phyloP scores from a whole-genome alignment of 2,113 vertebrate genomes.

The Coregonus clupeaformis region DNA sequence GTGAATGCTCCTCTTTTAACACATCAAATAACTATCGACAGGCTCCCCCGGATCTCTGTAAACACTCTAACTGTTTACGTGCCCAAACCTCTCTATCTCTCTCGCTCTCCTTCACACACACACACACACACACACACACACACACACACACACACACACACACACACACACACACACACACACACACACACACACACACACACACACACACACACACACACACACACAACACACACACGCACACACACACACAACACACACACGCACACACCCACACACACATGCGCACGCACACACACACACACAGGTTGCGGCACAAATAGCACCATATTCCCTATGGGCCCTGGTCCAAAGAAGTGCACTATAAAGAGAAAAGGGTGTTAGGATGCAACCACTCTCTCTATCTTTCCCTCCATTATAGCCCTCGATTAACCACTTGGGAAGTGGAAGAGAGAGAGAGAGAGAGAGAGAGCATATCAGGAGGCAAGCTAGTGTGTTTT shows the following conservation, averaged over 20 bases:
- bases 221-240: no score
- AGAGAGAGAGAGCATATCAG: not conserved
- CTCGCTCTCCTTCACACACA: not conserved
- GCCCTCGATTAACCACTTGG: slow-evolving; percentile 21
- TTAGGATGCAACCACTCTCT: slow-evolving; percentile 4
- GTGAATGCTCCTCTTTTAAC: slow-evolving; percentile 42
- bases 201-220: no score
- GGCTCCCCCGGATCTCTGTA: slow-evolving; percentile 26
- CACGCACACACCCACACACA: no score
- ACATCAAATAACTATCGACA: slow-evolving; percentile 54
- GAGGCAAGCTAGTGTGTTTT: not conserved
- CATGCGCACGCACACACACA: no score
- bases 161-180: no score
- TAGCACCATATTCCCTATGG: no score
- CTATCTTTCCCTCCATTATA: slow-evolving; percentile 6
- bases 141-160: no score
- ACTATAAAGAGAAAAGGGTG: no score
- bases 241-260: no score
- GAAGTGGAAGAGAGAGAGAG: slow-evolving; percentile 8
- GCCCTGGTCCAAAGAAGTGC: no score
- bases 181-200: no score
- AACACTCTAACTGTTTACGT: slow-evolving; percentile 39
- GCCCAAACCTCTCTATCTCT: slow-evolving; percentile 18
- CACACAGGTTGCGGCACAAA: not conserved
- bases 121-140: no score